Percentiles rank a stretch among this genome's conserved stretches.
Conservation (phyloP, 2,113 vertebrate species). For the Rhinichthys klamathensis region DNA sequence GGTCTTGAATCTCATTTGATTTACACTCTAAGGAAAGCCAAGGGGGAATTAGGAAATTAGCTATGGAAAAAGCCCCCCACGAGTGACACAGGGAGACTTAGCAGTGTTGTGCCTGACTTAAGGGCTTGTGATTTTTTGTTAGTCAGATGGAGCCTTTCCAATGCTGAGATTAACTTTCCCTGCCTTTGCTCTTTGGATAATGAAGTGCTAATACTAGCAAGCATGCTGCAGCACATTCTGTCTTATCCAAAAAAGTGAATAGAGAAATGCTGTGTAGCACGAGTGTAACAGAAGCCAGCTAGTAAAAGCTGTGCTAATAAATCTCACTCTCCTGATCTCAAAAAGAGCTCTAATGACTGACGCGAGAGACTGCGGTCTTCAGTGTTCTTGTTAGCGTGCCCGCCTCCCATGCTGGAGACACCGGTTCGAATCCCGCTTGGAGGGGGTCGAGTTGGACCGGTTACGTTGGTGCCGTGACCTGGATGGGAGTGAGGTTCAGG, state of each 20-base stretch:
- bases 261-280: background rate
- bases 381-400: too few species aligned
- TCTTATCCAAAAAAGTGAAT: slow-evolving; percentile 22
- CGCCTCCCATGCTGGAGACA: too few species aligned
- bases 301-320: too few species aligned
- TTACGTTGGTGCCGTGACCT: too few species aligned
- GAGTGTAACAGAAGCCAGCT: too few species aligned
- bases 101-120: slow-evolving; percentile 29
- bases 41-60: slow-evolving; percentile 67
- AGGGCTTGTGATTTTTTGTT: slow-evolving; percentile 12
- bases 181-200: slow-evolving; percentile 47
- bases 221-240: slow-evolving; percentile 33
- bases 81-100: slow-evolving; percentile 37
- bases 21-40: slow-evolving; percentile 56
- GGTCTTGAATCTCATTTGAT: slow-evolving; percentile 61
- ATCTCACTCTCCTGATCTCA: too few species aligned
- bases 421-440: too few species aligned
- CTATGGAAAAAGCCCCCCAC: slow-evolving; percentile 53
- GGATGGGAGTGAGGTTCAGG: too few species aligned
- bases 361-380: too few species aligned
- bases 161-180: slow-evolving; percentile 40
- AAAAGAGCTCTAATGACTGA: too few species aligned
- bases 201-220: slow-evolving; percentile 51
- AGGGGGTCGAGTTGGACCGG: too few species aligned
- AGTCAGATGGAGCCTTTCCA: slow-evolving; percentile 11